A percentile compares a stretch with the other conserved stretches of the same genome.
Evolutionary conservation across 1,140 invertebrate species (phyloP).

Genomic region (Brachionus rotundiformis): DNA sequence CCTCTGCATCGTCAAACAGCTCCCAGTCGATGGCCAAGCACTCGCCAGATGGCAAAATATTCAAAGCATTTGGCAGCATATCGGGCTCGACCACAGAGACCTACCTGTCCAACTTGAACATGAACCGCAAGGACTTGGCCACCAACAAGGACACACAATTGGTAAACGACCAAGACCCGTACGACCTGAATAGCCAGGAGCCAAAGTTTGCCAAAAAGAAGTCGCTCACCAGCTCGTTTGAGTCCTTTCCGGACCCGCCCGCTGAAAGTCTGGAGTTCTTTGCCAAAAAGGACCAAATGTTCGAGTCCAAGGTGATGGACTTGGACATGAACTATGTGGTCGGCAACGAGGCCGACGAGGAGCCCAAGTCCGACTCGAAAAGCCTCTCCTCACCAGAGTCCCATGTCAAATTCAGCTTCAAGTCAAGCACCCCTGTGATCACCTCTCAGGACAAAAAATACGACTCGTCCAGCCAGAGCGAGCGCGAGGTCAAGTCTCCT

Average conservation of each 20-base stretch:
- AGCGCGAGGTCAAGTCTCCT: neutral
- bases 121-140: neutral
- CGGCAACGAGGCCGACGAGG: neutral
- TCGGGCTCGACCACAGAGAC: conserved; percentile 37
- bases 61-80: conserved; percentile 15
- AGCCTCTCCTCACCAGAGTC: neutral
- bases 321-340: conserved; percentile 30
- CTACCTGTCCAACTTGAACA: conserved; percentile 9
- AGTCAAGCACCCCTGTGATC: neutral
- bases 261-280: neutral
- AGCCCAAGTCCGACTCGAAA: neutral
- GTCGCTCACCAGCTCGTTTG: neutral
- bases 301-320: conserved; percentile 27
- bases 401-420: conserved; percentile 2
- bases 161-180: neutral
- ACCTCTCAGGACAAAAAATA: neutral
- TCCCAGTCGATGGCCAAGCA: neutral
- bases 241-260: neutral
- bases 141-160: neutral
- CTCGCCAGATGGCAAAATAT: neutral
- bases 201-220: conserved; percentile 25
- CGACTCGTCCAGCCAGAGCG: neutral
- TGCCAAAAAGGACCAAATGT: conserved; percentile 39
- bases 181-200: conserved; percentile 15
- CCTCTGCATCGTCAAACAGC: neutral